Conservation (phyloP, 2,113 vertebrate genomes). For the Pteruthius melanotis region DNA sequence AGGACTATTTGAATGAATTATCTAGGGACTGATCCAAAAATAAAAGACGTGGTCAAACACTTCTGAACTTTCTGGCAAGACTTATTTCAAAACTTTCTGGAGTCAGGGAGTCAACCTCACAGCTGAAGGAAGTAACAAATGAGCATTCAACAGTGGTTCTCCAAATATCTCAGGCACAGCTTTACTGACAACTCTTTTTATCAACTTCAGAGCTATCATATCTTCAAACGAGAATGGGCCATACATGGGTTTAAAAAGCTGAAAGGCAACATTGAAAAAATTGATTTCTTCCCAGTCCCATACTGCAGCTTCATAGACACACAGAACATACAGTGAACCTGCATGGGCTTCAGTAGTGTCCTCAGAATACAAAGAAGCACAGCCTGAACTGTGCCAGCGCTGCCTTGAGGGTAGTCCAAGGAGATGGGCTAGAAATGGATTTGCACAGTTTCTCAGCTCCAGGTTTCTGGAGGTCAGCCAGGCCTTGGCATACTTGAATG, state of each 20-base stretch:
- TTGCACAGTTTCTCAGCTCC: not conserved
- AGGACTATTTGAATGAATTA: not conserved
- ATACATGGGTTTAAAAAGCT: not conserved
- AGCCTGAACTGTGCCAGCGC: not conserved
- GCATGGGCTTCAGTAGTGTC: not conserved
- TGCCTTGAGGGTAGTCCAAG: not conserved
- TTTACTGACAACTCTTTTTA: not conserved
- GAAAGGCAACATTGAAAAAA: not conserved
- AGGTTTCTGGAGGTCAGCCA: not conserved
- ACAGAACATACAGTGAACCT: not conserved
- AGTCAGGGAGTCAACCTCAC: not conserved
- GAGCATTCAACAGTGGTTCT: not conserved
- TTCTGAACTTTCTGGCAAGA: not conserved
- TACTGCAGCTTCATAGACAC: not conserved
- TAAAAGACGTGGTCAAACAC: not conserved
- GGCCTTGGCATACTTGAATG: constrained; percentile 6
- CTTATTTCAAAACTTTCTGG: not conserved
- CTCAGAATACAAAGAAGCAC: not conserved
- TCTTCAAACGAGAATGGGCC: not conserved
- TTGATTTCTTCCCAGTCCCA: not conserved
- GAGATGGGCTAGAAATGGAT: not conserved
- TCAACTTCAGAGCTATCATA: not conserved
- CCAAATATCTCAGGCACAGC: not conserved
- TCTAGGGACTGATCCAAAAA: not conserved
- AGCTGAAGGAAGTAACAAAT: not conserved